Evolutionary conservation across 2,888 invertebrate species (phyloP).

Genomic region (Macrophya alboannulata): DNA sequence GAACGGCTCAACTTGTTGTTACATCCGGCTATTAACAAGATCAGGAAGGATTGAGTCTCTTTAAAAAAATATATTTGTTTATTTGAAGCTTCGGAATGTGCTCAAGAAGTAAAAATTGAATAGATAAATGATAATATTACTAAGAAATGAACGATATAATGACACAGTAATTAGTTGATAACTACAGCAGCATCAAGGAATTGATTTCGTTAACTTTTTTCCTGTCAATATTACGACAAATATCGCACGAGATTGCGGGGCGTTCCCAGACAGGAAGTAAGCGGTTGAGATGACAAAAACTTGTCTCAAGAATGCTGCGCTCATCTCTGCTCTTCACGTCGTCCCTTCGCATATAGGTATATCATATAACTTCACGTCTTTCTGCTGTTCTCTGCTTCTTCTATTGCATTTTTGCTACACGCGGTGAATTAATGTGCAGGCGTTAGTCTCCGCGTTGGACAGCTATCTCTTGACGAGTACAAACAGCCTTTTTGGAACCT

Average conservation of each 20-base stretch:
- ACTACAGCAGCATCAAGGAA: slow-evolving; percentile 2
- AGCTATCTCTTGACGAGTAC: slow-evolving; percentile 26
- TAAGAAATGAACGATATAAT: slow-evolving; percentile 27
- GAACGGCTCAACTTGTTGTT: not conserved
- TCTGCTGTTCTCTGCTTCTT: slow-evolving; percentile 36
- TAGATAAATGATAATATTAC: slow-evolving; percentile 20
- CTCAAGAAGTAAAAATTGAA: not conserved
- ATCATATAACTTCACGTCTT: slow-evolving; percentile 26
- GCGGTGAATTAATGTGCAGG: slow-evolving; percentile 39
- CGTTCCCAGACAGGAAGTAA: slow-evolving; percentile 70
- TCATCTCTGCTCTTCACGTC: slow-evolving; percentile 46
- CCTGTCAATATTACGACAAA: slow-evolving; percentile 32
- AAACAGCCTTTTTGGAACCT: slow-evolving; percentile 37
- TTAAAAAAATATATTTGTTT: not conserved
- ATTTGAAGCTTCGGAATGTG: not conserved
- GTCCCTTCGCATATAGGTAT: slow-evolving; percentile 38
- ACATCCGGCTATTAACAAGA: not conserved
- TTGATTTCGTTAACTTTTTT: slow-evolving; percentile 42
- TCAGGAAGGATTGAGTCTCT: not conserved
- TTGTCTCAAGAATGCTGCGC: slow-evolving; percentile 55
- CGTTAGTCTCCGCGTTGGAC: slow-evolving; percentile 36
- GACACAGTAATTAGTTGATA: slow-evolving; percentile 49
- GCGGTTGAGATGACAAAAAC: slow-evolving; percentile 54
- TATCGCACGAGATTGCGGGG: slow-evolving; percentile 48
- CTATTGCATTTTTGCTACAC: slow-evolving; percentile 33